Evolutionary conservation across 1,140 invertebrate species (phyloP).

Genomic region (Drosophila virilis): DNA sequence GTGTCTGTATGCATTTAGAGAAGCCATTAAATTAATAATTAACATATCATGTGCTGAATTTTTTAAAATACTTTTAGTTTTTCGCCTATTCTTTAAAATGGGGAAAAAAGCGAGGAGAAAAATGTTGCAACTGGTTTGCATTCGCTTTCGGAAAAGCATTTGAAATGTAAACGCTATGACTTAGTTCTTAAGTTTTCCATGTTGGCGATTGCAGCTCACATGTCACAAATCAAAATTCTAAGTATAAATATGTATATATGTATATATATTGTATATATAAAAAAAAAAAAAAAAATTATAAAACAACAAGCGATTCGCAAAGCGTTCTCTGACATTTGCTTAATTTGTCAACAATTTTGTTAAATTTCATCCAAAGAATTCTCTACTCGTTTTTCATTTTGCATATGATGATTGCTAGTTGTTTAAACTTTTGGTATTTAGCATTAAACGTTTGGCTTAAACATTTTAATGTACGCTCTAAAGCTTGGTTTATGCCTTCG

Average conservation of each 20-base stretch:
- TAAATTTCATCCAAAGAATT: conserved; percentile 16
- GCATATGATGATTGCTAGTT: conserved; percentile 8
- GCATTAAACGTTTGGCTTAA: conserved; percentile 34
- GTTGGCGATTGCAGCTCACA: conserved; percentile 20
- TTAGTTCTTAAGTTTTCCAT: conserved; percentile 71
- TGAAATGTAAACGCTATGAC: conserved; percentile 70
- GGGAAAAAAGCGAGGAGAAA: conserved; percentile 30
- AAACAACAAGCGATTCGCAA: conserved; percentile 29
- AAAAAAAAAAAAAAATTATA: conserved; percentile 4
- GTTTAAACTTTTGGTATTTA: conserved; percentile 38
- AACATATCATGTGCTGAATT: conserved; percentile 51
- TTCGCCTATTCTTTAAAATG: conserved; percentile 33
- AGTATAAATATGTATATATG: conserved; percentile 22
- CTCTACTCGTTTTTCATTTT: background rate
- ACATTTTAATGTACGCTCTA: conserved; percentile 21
- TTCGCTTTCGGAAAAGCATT: conserved; percentile 33
- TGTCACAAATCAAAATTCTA: conserved; percentile 39
- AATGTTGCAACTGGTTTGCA: conserved; percentile 27
- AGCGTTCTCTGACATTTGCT: conserved; percentile 13
- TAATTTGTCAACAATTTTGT: conserved; percentile 17
- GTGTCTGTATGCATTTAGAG: conserved; percentile 13
- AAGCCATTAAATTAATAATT: conserved; percentile 33
- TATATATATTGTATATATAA: background rate
- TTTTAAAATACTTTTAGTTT: conserved; percentile 48
- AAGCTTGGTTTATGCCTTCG: conserved; percentile 27